These are phyloP conservation scores for Craniophora ligustri DNA, from an alignment of 2,888 invertebrate species.

Conservation along the genomic window DNA sequence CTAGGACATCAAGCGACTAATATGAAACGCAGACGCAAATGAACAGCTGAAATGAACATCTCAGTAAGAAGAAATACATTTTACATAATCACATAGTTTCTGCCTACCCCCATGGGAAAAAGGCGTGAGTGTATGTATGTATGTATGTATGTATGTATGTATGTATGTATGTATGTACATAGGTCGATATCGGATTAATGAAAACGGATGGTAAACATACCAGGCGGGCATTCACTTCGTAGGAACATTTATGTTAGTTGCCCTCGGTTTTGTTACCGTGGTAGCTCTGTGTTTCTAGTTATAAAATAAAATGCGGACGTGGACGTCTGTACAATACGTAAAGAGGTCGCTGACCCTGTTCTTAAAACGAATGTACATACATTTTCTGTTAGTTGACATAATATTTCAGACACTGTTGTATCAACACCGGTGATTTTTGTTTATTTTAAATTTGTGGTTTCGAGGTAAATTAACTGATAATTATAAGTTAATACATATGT, in stretches of 20 bases:
- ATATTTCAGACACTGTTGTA: conserved; percentile 35
- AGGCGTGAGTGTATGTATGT: too few relatives aligned
- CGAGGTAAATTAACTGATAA: too few relatives aligned
- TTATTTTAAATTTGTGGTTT: too few relatives aligned
- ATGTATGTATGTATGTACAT: too few relatives aligned
- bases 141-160: too few relatives aligned
- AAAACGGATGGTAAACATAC: conserved; percentile 67
- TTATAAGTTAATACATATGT: too few relatives aligned
- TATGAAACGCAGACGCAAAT: conserved; percentile 17
- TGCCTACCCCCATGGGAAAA: too few relatives aligned
- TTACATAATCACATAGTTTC: conserved; percentile 27
- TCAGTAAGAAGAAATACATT: conserved; percentile 14
- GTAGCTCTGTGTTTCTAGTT: conserved; percentile 55
- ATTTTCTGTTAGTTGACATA: conserved; percentile 55
- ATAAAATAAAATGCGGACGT: conserved; percentile 82
- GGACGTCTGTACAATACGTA: conserved; percentile 78
- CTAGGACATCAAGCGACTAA: not conserved
- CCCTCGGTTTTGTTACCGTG: conserved; percentile 62
- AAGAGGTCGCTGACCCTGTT: conserved; percentile 77
- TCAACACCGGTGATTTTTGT: conserved; percentile 12
- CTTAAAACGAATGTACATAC: conserved; percentile 62
- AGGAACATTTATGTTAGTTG: conserved; percentile 67
- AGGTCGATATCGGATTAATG: conserved; percentile 55
- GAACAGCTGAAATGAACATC: conserved; percentile 15
- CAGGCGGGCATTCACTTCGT: conserved; percentile 68